Evolutionary conservation across 30 jellyfish, hydroid and myxozoan genomes (phyloP).

Genomic region (Rhopilema esculentum): DNA sequence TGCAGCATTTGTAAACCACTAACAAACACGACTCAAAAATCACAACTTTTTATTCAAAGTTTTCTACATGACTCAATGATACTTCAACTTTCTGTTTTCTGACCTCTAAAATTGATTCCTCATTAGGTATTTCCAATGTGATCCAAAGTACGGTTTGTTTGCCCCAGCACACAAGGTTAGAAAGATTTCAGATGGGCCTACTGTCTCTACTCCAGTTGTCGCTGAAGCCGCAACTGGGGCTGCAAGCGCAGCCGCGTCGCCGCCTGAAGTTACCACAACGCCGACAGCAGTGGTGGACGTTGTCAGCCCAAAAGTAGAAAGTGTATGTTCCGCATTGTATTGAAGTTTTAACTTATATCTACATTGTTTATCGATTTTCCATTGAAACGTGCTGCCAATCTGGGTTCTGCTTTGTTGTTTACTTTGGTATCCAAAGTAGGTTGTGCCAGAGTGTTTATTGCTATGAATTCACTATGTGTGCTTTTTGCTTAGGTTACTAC

Average conservation of each 20-base stretch:
- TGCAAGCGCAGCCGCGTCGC: background rate
- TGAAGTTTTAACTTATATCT: too few relatives aligned
- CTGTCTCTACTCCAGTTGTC: background rate
- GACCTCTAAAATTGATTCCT: too few relatives aligned
- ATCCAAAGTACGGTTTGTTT: slow-evolving; percentile 93
- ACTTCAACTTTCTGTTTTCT: too few relatives aligned
- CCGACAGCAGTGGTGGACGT: background rate
- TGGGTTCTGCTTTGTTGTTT: too few relatives aligned
- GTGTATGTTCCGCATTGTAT: background rate
- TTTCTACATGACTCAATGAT: too few relatives aligned
- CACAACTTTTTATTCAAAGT: too few relatives aligned
- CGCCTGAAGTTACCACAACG: background rate
- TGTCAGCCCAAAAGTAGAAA: background rate
- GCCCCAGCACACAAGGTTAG: slow-evolving; percentile 89
- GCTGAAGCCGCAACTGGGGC: background rate
- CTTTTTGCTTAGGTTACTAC: slow-evolving; percentile 9
- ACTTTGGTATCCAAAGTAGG: too few relatives aligned
- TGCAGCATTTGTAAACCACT: too few relatives aligned
- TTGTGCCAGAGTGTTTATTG: too few relatives aligned
- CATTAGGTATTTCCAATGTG: slow-evolving; percentile 96
- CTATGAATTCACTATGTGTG: background rate
- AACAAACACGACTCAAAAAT: too few relatives aligned
- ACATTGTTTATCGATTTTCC: too few relatives aligned
- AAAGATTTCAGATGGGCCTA: slow-evolving; percentile 48
- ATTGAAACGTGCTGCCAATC: too few relatives aligned